Conservation (phyloP, 1,140 invertebrate species). For the Heliconius himera region DNA sequence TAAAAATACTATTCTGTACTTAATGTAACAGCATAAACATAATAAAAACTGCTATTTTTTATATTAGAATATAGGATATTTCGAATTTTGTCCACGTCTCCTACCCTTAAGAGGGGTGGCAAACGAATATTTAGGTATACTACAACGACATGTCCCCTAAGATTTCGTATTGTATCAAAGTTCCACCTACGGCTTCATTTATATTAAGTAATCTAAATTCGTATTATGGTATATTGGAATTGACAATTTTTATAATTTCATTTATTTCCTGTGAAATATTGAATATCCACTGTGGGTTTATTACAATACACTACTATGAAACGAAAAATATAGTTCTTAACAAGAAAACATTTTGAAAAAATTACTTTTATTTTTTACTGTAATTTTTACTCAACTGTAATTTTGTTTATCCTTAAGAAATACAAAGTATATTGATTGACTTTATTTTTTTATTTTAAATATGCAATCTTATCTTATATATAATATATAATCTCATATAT, state of each 20-base stretch:
- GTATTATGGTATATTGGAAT: neutral
- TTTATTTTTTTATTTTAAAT: too few species aligned
- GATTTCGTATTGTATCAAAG: conserved; percentile 16
- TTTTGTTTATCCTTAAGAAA: too few species aligned
- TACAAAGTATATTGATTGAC: too few species aligned
- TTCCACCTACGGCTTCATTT: neutral
- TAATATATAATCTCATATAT: neutral
- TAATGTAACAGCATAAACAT: neutral
- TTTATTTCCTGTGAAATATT: too few species aligned
- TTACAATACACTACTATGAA: too few species aligned
- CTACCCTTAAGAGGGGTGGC: conserved; percentile 22
- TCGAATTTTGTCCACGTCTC: conserved; percentile 20
- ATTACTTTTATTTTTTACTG: too few species aligned
- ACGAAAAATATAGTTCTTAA: too few species aligned
- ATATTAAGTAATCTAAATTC: neutral
- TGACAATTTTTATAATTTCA: neutral
- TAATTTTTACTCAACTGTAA: too few species aligned
- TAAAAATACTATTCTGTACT: neutral
- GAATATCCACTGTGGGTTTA: too few species aligned
- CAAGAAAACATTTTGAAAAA: too few species aligned
- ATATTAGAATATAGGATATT: conserved; percentile 21
- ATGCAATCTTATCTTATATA: too few species aligned
- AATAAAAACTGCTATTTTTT: neutral
- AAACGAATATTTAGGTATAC: conserved; percentile 33
- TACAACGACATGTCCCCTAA: conserved; percentile 24